Evolutionary conservation across 2,113 vertebrate species (phyloP).

Genomic region (Thunnus maccoyii): DNA sequence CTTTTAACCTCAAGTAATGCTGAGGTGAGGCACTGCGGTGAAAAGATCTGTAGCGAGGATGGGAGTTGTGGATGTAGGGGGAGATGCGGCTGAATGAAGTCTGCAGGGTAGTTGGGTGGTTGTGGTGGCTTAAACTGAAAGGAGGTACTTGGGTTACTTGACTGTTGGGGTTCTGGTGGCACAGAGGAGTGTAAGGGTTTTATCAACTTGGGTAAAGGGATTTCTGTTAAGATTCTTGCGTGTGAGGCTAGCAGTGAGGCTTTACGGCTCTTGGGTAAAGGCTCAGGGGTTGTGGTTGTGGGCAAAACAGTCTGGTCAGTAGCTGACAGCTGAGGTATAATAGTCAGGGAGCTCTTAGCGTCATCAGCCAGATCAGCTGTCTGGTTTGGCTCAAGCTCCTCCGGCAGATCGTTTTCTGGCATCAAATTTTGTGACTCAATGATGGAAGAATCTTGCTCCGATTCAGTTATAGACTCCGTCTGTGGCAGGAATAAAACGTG

Average conservation of each 20-base stretch:
- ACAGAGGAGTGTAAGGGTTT: neutral
- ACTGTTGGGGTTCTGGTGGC: neutral
- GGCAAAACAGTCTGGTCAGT: neutral
- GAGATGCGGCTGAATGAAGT: neutral
- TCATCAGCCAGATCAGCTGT: neutral
- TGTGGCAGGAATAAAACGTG: conserved; percentile 33
- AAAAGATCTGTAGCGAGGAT: conserved; percentile 57
- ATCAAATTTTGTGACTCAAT: neutral
- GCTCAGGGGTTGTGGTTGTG: neutral
- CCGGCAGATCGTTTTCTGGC: neutral
- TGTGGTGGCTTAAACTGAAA: neutral
- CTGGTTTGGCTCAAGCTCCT: neutral
- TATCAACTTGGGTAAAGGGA: rapidly evolving
- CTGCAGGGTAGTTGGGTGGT: neutral
- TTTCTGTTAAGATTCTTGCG: neutral
- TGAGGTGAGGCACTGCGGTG: conserved; percentile 69
- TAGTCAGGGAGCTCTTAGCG: neutral
- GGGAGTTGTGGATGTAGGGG: conserved; percentile 19
- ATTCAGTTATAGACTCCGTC: neutral
- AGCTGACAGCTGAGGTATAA: neutral
- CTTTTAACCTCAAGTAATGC: conserved; percentile 68
- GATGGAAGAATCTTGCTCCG: neutral
- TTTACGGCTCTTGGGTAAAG: neutral
- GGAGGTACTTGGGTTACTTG: neutral
- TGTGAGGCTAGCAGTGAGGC: neutral